Evolutionary conservation across 2,888 invertebrate genomes (phyloP).

Genomic region (Nomada flava): DNA sequence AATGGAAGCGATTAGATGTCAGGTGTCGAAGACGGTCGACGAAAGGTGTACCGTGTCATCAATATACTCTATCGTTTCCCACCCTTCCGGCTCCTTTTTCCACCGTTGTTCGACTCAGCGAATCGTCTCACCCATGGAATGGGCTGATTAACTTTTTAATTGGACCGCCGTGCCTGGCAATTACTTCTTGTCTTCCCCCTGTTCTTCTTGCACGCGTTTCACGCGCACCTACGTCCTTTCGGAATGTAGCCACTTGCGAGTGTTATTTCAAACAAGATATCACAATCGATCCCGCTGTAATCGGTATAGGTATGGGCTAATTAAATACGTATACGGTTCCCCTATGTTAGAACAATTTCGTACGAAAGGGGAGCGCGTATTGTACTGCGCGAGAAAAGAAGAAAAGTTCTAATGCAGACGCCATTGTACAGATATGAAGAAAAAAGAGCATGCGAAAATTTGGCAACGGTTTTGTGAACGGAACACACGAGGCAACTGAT

Average conservation of each 20-base stretch:
- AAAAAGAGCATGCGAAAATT: neutral
- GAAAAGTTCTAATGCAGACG: neutral
- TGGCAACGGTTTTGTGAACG: neutral
- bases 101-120: constrained; percentile 11
- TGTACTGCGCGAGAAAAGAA: neutral
- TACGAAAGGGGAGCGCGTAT: no score
- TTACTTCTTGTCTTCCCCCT: constrained; percentile 72
- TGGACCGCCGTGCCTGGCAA: constrained; percentile 80
- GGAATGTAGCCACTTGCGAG: neutral
- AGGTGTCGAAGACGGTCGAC: constrained; percentile 30
- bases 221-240: constrained; percentile 13
- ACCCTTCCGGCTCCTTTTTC: constrained; percentile 22
- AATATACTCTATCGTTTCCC: constrained; percentile 21
- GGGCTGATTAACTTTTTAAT: constrained; percentile 83
- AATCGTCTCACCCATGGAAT: constrained; percentile 50
- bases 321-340: no score
- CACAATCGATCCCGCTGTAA: constrained; percentile 14
- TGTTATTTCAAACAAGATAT: constrained; percentile 36
- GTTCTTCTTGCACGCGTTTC: constrained; percentile 37
- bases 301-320: no score
- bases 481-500: constrained; percentile 1
- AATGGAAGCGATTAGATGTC: constrained; percentile 32
- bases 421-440: neutral
- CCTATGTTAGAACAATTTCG: no score
- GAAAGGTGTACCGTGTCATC: constrained; percentile 52